A percentile compares a stretch with the other conserved stretches of the same genome.
phyloP scores from a whole-genome alignment of 2,797 vertebrate species.

The Tarsius wallacei region DNA sequence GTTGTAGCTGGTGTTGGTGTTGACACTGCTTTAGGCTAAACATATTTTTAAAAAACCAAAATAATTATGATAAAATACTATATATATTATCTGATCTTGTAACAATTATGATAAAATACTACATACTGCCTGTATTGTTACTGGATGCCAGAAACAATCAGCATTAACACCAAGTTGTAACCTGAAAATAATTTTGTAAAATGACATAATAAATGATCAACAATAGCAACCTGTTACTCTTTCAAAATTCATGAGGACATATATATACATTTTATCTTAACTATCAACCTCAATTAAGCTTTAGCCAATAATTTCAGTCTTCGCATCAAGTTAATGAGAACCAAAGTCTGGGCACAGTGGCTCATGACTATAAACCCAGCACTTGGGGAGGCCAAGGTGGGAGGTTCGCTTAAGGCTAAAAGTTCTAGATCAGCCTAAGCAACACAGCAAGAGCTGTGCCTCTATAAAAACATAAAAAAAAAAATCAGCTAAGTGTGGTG shows the following conservation, averaged over 20 bases:
- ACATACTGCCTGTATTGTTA: neutral
- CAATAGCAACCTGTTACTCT: neutral
- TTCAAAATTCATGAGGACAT: neutral
- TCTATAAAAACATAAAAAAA: no score
- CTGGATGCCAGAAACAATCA: neutral
- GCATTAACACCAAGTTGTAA: constrained; percentile 9
- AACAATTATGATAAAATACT: constrained; percentile 51
- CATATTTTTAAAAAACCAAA: constrained; percentile 75
- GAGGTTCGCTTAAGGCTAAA: no score
- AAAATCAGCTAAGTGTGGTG: no score
- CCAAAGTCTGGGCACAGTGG: neutral
- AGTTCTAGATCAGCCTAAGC: no score
- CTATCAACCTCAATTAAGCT: constrained; percentile 6
- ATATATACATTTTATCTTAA: neutral
- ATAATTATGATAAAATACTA: constrained; percentile 32
- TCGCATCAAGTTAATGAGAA: neutral
- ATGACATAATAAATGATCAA: neutral
- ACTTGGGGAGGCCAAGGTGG: no score
- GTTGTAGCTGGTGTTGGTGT: constrained; percentile 88
- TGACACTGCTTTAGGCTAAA: constrained; percentile 94
- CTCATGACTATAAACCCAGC: no score
- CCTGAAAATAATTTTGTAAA: constrained; percentile 25
- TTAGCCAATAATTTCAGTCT: constrained; percentile 20
- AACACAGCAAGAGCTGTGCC: no score
- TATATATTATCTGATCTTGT: neutral